Conservation (phyloP, 2,888 invertebrate genomes). For the Aquatica leii region DNA sequence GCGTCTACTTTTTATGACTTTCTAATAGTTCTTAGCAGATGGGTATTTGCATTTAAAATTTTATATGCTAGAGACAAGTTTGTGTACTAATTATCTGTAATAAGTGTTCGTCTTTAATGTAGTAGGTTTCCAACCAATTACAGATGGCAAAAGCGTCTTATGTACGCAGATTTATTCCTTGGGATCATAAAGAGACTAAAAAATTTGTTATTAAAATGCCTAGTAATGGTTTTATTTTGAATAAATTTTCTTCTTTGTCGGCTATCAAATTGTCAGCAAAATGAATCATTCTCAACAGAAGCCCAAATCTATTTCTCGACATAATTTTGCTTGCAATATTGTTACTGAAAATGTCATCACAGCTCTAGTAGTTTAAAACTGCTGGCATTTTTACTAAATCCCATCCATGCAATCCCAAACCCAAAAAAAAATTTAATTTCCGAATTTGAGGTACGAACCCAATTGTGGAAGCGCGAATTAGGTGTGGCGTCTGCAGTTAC, state of each 20-base stretch:
- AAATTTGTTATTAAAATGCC: conserved; percentile 35
- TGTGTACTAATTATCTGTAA: conserved; percentile 27
- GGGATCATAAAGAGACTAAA: conserved; percentile 29
- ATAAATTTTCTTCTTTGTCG: conserved; percentile 27
- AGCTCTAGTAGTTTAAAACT: conserved; percentile 40
- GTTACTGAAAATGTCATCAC: not conserved
- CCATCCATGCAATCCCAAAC: conserved; percentile 19
- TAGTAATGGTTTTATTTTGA: conserved; percentile 39
- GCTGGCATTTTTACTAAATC: conserved; percentile 38
- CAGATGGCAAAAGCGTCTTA: conserved; percentile 34
- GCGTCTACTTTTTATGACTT: not conserved
- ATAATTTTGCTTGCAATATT: not conserved
- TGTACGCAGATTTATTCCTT: conserved; percentile 30
- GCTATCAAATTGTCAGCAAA: conserved; percentile 1
- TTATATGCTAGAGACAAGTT: conserved; percentile 17
- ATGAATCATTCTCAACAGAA: conserved; percentile 18
- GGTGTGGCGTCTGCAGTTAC: not conserved
- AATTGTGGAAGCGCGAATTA: conserved; percentile 8
- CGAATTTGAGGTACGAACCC: conserved; percentile 7
- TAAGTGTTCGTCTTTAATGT: conserved; percentile 16
- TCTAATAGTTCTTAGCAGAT: not conserved
- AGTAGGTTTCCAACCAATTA: conserved; percentile 4
- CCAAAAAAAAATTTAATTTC: conserved; percentile 23
- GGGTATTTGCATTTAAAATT: conserved; percentile 13
- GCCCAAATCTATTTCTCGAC: conserved; percentile 16